These are phyloP conservation scores for Cochlearius cochlearius DNA, from an alignment of 2,113 vertebrate genomes.

Conservation along the genomic window DNA sequence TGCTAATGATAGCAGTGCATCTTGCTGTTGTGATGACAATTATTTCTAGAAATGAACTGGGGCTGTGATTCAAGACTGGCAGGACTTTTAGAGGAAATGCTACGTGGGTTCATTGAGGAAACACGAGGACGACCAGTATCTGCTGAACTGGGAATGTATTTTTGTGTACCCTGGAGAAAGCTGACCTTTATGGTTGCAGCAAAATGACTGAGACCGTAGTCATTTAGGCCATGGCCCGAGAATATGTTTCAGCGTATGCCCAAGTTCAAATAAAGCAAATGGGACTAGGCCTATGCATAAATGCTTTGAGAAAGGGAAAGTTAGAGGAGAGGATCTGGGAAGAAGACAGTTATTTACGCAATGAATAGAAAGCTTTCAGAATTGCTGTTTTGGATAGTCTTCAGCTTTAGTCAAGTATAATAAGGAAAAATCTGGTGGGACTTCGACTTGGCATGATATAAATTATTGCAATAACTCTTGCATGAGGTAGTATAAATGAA, in stretches of 20 bases:
- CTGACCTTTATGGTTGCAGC: neutral
- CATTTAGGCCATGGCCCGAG: neutral
- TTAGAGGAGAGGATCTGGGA: neutral
- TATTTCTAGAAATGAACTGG: neutral
- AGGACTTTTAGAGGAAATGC: neutral
- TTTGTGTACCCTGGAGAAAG: neutral
- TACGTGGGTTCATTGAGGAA: neutral
- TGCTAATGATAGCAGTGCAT: neutral
- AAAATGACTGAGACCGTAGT: neutral
- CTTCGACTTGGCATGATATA: neutral
- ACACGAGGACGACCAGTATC: neutral
- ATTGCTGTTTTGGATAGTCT: neutral
- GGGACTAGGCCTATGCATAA: neutral
- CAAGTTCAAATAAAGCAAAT: neutral
- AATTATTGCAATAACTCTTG: neutral
- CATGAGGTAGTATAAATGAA: neutral
- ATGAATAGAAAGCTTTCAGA: neutral
- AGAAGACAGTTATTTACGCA: neutral
- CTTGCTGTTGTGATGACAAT: neutral
- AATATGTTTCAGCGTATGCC: neutral
- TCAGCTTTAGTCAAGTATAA: conserved; percentile 4
- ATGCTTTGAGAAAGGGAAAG: neutral
- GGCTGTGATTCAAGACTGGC: neutral
- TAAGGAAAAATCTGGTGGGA: conserved; percentile 7
- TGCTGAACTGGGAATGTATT: neutral